A percentile compares a stretch with the other conserved stretches of the same genome.
These are phyloP conservation scores for Apis dorsata DNA, from an alignment of 1,140 invertebrate genomes.

Conservation along the genomic window DNA sequence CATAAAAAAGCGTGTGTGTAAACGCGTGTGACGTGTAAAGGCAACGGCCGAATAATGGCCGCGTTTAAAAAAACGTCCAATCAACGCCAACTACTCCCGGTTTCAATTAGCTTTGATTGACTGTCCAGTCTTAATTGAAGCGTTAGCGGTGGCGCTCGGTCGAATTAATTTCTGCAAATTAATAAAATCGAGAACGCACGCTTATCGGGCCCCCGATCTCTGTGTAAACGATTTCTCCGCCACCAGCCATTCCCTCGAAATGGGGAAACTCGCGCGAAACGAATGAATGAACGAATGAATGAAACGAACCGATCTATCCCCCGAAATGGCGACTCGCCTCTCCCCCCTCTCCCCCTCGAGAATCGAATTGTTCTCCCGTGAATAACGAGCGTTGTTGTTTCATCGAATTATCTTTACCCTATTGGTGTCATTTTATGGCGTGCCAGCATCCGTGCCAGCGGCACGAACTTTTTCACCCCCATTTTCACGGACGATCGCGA, in stretches of 20 bases:
- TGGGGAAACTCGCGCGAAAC: background rate
- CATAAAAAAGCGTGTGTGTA: background rate
- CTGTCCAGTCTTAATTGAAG: slow-evolving; percentile 59
- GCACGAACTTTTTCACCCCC: background rate
- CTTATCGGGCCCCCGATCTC: slow-evolving; percentile 51
- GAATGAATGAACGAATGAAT: background rate
- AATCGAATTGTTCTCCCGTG: slow-evolving; percentile 52
- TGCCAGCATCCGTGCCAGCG: no score
- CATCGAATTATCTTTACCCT: slow-evolving; percentile 49
- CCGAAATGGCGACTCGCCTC: background rate
- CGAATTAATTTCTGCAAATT: slow-evolving; percentile 60
- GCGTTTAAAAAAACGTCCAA: slow-evolving; percentile 40
- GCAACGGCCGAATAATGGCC: slow-evolving; percentile 5
- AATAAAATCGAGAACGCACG: slow-evolving; percentile 57
- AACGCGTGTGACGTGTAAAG: background rate
- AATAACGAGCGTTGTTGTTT: slow-evolving; percentile 54
- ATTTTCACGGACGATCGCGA: background rate
- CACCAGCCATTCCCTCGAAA: background rate
- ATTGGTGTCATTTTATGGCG: slow-evolving; percentile 20
- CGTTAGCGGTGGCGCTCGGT: slow-evolving; percentile 38
- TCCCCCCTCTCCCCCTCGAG: background rate
- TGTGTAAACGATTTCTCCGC: slow-evolving; percentile 40
- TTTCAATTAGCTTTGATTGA: slow-evolving; percentile 63
- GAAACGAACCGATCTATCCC: slow-evolving; percentile 25
- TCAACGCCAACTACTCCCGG: background rate